These are phyloP conservation scores for Aulostomus chinensis DNA, from an alignment of 2,797 vertebrate species.

Conservation along the genomic window DNA sequence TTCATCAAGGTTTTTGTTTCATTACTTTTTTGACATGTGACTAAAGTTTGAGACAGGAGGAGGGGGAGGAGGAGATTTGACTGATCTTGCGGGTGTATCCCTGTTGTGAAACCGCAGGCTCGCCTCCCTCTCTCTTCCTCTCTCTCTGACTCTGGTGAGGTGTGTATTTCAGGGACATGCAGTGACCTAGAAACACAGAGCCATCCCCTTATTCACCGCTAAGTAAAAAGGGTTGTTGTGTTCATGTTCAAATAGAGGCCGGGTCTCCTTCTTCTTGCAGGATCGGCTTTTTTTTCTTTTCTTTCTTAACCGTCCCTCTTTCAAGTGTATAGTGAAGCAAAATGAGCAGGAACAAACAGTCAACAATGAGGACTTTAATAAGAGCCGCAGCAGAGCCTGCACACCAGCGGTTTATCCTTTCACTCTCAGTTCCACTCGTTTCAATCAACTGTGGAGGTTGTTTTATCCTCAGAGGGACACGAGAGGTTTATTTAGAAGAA, in stretches of 20 bases:
- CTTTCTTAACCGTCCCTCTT: slow-evolving; percentile 63
- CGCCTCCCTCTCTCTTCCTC: slow-evolving; percentile 18
- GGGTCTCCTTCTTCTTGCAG: slow-evolving; percentile 47
- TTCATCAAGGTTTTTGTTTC: slow-evolving; percentile 10
- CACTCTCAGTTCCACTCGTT: slow-evolving; percentile 37
- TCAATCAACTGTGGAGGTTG: neutral
- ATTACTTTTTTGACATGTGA: neutral
- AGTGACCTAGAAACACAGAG: slow-evolving; percentile 72
- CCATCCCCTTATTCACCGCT: slow-evolving; percentile 51
- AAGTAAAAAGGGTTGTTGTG: slow-evolving; percentile 57
- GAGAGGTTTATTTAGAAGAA: no score
- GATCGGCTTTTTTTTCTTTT: slow-evolving; percentile 31
- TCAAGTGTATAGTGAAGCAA: slow-evolving; percentile 73
- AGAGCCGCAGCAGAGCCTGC: slow-evolving; percentile 45
- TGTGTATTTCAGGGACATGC: slow-evolving; percentile 66
- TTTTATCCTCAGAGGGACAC: no score
- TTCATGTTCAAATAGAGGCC: slow-evolving; percentile 44
- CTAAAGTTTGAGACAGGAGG: slow-evolving; percentile 8
- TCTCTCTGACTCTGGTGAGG: slow-evolving; percentile 30
- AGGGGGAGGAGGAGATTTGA: slow-evolving; percentile 5
- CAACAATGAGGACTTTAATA: slow-evolving; percentile 80
- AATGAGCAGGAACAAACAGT: slow-evolving; percentile 76
- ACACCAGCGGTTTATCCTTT: slow-evolving; percentile 72
- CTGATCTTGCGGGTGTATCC: slow-evolving; percentile 1
- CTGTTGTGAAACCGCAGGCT: slow-evolving; percentile 26